Evolutionary conservation across 2,797 vertebrate species (phyloP).

Genomic region (Girardinus metallicus): DNA sequence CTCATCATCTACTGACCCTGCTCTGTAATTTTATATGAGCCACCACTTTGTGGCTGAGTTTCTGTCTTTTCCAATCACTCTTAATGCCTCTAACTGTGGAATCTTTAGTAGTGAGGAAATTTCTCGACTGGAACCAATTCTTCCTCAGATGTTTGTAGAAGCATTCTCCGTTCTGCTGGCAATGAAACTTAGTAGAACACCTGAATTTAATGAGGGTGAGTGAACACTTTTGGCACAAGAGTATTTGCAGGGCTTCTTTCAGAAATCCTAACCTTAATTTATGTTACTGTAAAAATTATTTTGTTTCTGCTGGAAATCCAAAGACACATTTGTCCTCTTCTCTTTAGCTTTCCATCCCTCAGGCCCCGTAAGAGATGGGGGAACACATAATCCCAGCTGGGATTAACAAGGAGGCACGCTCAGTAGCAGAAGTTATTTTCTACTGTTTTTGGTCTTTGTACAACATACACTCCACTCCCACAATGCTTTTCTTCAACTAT

Average conservation of each 20-base stretch:
- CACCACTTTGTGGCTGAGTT: neutral
- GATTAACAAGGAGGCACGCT: conserved; percentile 7
- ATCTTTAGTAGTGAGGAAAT: neutral
- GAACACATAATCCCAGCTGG: conserved; percentile 39
- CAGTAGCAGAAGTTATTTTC: neutral
- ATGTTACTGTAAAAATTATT: neutral
- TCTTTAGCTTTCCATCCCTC: conserved; percentile 13
- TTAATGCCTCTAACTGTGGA: neutral
- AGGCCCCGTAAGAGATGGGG: conserved; percentile 14
- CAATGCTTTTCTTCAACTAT: neutral
- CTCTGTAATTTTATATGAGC: neutral
- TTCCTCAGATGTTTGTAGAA: neutral
- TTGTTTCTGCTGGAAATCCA: conserved; percentile 3
- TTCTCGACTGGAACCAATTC: neutral
- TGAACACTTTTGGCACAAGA: neutral
- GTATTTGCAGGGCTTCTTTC: conserved; percentile 2
- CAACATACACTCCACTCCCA: neutral
- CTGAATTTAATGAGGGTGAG: neutral
- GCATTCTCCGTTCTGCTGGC: neutral
- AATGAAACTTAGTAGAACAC: neutral
- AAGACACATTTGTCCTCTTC: conserved; percentile 39
- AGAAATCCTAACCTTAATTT: conserved; percentile 10
- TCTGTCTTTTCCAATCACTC: neutral
- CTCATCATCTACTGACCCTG: neutral
- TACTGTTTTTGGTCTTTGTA: neutral